Conservation (phyloP, 1,140 invertebrate species). For the Andrena cerasifolii region DNA sequence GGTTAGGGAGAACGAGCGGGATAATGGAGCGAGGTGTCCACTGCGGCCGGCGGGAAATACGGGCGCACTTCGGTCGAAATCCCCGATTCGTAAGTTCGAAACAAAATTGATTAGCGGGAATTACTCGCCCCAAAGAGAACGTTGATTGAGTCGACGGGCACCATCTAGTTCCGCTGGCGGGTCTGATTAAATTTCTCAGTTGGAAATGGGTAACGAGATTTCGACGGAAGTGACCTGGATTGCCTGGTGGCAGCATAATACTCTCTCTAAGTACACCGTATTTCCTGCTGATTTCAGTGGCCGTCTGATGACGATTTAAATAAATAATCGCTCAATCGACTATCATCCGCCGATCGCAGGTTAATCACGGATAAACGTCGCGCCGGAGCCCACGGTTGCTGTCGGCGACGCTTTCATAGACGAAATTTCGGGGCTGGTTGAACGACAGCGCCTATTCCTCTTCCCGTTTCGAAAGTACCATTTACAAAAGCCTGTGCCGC, state of each 20-base stretch:
- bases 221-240: conserved; percentile 62
- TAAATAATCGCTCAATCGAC: not conserved
- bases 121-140: conserved; percentile 49
- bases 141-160: conserved; percentile 52
- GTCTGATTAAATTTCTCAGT: conserved; percentile 64
- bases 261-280: conserved; percentile 25
- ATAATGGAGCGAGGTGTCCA: too few relatives aligned
- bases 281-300: not conserved
- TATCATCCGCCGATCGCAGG: too few relatives aligned
- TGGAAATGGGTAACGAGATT: conserved; percentile 63
- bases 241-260: conserved; percentile 35
- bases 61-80: not conserved
- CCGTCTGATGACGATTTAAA: not conserved
- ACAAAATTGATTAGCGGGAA: conserved; percentile 60
- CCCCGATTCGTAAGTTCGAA: conserved; percentile 23
- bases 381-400: not conserved
- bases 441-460: conserved; percentile 32
- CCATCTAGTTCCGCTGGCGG: conserved; percentile 46
- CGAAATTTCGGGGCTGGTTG: not conserved
- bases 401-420: not conserved
- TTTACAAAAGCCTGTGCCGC: conserved; percentile 40
- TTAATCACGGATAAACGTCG: too few relatives aligned
- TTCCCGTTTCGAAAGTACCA: conserved; percentile 46
- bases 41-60: not conserved
- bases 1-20: too few relatives aligned